A percentile compares a stretch with the other conserved stretches of the same genome.
These are phyloP conservation scores for Pelecanus crispus DNA, from an alignment of 2,113 vertebrate species.

Conservation along the genomic window DNA sequence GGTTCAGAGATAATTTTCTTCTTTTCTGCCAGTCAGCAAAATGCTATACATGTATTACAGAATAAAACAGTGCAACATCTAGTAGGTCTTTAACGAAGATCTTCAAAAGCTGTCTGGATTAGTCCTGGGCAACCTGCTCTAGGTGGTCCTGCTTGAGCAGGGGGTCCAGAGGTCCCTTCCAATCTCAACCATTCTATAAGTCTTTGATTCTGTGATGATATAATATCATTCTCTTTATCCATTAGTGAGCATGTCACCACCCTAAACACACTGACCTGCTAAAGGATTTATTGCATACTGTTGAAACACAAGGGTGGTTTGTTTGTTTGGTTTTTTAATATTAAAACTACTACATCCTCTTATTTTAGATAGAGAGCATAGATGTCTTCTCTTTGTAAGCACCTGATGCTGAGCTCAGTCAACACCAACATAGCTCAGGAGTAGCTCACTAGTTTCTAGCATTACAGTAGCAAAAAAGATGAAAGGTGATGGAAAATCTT, in stretches of 20 bases:
- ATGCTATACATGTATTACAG: neutral
- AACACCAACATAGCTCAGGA: neutral
- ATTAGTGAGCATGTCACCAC: neutral
- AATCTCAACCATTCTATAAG: neutral
- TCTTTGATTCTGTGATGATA: neutral
- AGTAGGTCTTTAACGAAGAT: neutral
- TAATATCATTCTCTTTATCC: neutral
- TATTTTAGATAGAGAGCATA: neutral
- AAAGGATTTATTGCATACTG: neutral
- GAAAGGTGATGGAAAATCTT: neutral
- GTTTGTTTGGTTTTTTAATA: neutral
- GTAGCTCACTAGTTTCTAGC: neutral
- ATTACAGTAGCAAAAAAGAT: neutral
- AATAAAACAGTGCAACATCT: neutral
- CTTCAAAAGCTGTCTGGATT: neutral
- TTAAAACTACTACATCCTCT: neutral
- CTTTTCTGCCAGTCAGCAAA: neutral
- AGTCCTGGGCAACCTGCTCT: neutral
- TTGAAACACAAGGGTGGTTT: neutral
- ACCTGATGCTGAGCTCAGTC: neutral
- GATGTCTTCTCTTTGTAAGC: neutral
- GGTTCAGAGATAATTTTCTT: neutral
- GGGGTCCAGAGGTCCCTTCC: neutral
- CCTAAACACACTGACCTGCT: neutral
- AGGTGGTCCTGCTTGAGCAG: neutral